These are phyloP conservation scores for Scarus forsteni DNA, from an alignment of 2,797 vertebrate genomes.

Conservation along the genomic window DNA sequence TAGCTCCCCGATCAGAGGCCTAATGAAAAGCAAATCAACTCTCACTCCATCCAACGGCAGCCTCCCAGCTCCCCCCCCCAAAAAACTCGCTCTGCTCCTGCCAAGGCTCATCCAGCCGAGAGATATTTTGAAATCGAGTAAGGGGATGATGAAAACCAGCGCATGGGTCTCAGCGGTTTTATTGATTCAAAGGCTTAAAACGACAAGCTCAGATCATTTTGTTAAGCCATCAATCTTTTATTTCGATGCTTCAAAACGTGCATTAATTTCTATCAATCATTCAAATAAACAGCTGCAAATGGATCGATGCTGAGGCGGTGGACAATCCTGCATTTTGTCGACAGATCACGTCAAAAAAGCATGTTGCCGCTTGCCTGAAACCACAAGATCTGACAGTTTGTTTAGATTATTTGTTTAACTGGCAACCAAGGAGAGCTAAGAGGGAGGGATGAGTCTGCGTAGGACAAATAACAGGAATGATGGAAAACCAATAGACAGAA, in stretches of 20 bases:
- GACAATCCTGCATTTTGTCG: conserved; percentile 16
- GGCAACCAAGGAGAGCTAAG: conserved; percentile 11
- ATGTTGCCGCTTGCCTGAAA: conserved; percentile 28
- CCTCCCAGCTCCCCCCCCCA: conserved; percentile 21
- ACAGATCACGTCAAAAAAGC: conserved; percentile 29
- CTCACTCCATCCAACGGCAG: conserved; percentile 47
- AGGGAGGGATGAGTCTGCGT: neutral
- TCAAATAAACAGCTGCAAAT: conserved; percentile 17
- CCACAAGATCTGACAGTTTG: conserved; percentile 37
- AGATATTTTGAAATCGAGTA: conserved; percentile 48
- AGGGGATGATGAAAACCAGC: conserved; percentile 41
- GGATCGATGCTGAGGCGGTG: neutral
- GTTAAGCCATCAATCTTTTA: conserved; percentile 21
- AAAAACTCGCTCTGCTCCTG: conserved; percentile 51
- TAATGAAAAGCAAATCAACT: conserved; percentile 70
- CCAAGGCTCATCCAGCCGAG: conserved; percentile 54
- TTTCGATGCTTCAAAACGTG: conserved; percentile 24
- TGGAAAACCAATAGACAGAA: conserved; percentile 2
- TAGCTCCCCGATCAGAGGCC: conserved; percentile 45
- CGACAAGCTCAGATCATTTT: conserved; percentile 15
- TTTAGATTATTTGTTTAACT: conserved; percentile 41
- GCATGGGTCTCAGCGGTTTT: conserved; percentile 43
- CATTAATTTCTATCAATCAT: conserved; percentile 10
- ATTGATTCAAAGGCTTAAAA: conserved; percentile 36
- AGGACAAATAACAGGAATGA: conserved; percentile 20